Evolutionary conservation across 2,113 vertebrate species (phyloP).

Genomic region (Rhinogobius similis): DNA sequence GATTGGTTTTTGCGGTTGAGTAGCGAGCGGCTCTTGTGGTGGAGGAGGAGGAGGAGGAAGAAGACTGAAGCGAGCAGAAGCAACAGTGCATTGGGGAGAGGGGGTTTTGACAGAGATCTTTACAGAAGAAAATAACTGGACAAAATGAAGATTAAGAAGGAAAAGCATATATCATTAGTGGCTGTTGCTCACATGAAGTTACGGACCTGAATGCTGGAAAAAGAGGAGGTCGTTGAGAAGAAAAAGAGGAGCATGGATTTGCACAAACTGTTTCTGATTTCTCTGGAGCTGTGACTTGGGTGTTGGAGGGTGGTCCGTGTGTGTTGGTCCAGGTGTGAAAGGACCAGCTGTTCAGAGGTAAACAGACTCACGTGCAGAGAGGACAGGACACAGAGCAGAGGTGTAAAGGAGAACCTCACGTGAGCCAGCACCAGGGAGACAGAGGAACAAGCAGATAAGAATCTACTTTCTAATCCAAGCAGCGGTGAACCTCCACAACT

Average conservation of each 20-base stretch:
- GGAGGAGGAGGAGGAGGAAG: constrained; percentile 28
- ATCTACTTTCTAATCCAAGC: constrained; percentile 20
- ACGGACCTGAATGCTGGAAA: constrained; percentile 36
- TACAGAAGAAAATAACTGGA: constrained; percentile 1
- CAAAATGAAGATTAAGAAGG: constrained; percentile 50
- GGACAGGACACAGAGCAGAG: background rate
- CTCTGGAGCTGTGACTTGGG: background rate
- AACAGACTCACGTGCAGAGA: constrained; percentile 39
- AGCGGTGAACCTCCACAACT: background rate
- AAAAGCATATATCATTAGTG: constrained; percentile 25
- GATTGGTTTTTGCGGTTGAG: constrained; percentile 12
- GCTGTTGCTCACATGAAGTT: constrained; percentile 51
- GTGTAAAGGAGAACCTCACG: constrained; percentile 12
- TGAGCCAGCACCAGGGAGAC: constrained; percentile 18
- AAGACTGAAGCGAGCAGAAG: constrained; percentile 55
- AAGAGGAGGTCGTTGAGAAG: constrained; percentile 15
- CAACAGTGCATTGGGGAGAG: constrained; percentile 31
- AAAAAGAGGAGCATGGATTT: constrained; percentile 39
- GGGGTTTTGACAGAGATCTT: background rate
- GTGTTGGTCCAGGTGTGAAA: constrained; percentile 26
- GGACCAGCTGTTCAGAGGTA: constrained; percentile 50
- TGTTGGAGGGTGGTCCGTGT: constrained; percentile 28
- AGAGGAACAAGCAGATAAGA: background rate
- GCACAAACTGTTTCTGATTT: constrained; percentile 27
- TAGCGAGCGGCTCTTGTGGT: constrained; percentile 12